These are phyloP conservation scores for Stegophylla sp. DNA, from an alignment of 2,888 invertebrate species.

Conservation along the genomic window DNA sequence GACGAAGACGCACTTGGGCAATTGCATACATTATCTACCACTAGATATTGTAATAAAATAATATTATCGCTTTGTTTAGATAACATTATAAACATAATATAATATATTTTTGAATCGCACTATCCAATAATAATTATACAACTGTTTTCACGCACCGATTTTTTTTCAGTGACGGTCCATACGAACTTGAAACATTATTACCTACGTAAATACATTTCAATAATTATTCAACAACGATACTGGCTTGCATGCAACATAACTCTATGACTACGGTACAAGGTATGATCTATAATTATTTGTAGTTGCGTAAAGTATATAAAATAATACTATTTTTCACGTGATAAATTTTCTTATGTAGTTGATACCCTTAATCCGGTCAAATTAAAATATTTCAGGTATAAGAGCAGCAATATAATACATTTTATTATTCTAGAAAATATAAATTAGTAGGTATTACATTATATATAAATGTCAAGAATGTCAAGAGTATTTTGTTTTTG, in stretches of 20 bases:
- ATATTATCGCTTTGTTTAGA: not conserved
- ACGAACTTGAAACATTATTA: constrained; percentile 1
- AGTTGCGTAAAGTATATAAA: too few relatives aligned
- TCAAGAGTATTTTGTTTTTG: too few relatives aligned
- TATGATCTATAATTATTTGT: not conserved
- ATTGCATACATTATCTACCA: not conserved
- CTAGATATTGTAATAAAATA: not conserved
- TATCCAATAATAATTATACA: not conserved
- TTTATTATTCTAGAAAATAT: too few relatives aligned
- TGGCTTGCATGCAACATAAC: constrained; percentile 45
- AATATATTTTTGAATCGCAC: not conserved
- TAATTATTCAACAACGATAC: constrained; percentile 6
- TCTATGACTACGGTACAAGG: constrained; percentile 56
- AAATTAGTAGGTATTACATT: too few relatives aligned
- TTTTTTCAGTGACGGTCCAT: constrained; percentile 19
- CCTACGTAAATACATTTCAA: not conserved
- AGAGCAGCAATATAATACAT: too few relatives aligned
- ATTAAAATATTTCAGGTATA: too few relatives aligned
- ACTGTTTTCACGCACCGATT: not conserved
- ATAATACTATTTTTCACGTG: too few relatives aligned
- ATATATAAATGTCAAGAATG: too few relatives aligned
- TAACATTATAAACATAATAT: not conserved
- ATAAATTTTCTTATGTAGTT: too few relatives aligned
- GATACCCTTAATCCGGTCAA: too few relatives aligned
- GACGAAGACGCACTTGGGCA: not conserved